Evolutionary conservation across 2,888 invertebrate species (phyloP).

Genomic region (Lasioglossum morio): DNA sequence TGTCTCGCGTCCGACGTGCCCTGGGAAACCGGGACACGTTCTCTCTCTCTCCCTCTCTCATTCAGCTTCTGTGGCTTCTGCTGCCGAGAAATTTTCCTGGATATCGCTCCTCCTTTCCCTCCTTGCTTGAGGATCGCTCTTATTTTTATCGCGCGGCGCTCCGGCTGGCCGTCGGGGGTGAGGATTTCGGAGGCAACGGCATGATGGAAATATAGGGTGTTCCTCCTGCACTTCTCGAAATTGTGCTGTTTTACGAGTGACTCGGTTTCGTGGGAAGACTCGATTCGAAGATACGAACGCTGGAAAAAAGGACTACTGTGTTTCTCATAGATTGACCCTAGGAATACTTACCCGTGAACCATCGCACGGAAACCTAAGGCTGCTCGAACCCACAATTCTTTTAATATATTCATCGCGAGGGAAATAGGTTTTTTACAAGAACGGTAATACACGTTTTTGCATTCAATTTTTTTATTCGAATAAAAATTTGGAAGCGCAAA

Average conservation of each 20-base stretch:
- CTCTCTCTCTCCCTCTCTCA: background rate
- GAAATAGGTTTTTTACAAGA: too few species aligned
- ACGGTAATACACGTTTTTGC: too few species aligned
- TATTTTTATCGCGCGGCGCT: constrained; percentile 12
- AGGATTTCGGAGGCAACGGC: background rate
- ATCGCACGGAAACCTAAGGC: too few species aligned
- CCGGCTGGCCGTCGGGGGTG: background rate
- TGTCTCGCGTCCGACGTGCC: constrained; percentile 22
- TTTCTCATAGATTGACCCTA: background rate
- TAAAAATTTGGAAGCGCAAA: too few species aligned
- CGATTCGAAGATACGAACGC: background rate
- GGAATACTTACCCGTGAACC: too few species aligned
- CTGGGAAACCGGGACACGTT: constrained; percentile 12
- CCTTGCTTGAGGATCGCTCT: background rate
- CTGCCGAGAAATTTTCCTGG: background rate
- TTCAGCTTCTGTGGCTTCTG: background rate
- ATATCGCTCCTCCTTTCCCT: background rate
- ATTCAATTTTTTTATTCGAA: too few species aligned
- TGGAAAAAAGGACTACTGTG: background rate
- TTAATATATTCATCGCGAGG: too few species aligned
- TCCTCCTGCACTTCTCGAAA: background rate
- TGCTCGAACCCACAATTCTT: too few species aligned
- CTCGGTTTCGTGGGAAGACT: background rate
- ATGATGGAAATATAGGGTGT: background rate
- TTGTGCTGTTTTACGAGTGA: background rate